phyloP scores from a whole-genome alignment of 2,888 invertebrate species.

The Tiliacea aurago region DNA sequence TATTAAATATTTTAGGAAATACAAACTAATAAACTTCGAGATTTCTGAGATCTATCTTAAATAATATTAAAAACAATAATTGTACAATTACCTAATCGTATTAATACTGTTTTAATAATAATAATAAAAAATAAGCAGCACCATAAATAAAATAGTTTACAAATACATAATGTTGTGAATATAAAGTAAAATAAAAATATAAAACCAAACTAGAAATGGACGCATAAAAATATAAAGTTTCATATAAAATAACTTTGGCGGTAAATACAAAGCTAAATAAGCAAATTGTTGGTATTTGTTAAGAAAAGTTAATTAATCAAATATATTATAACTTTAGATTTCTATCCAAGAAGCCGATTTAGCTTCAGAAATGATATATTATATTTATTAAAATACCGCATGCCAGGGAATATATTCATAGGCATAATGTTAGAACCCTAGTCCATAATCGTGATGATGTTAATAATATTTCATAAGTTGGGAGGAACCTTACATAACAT shows the following conservation, averaged over 20 bases:
- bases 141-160: slow-evolving; percentile 54
- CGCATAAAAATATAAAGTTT: slow-evolving; percentile 27
- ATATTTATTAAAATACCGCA: slow-evolving; percentile 25
- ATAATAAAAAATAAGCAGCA: slow-evolving; percentile 66
- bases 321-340: slow-evolving; percentile 7
- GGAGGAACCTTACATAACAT: slow-evolving; percentile 17
- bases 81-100: slow-evolving; percentile 69
- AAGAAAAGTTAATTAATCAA: slow-evolving; percentile 21
- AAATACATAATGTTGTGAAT: slow-evolving; percentile 29
- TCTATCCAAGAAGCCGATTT: slow-evolving; percentile 15
- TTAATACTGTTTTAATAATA: slow-evolving; percentile 80
- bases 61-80: slow-evolving; percentile 71
- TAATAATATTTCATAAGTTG: slow-evolving; percentile 40
- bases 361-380: slow-evolving; percentile 25
- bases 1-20: slow-evolving; percentile 49
- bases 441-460: slow-evolving; percentile 21
- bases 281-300: slow-evolving; percentile 39
- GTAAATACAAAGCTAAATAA: slow-evolving; percentile 34
- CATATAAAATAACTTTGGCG: slow-evolving; percentile 56
- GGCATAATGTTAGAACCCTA: slow-evolving; percentile 17
- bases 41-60: slow-evolving; percentile 64
- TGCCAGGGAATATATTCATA: slow-evolving; percentile 19
- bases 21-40: slow-evolving; percentile 57
- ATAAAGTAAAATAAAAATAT: slow-evolving; percentile 35
- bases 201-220: slow-evolving; percentile 34